These are phyloP conservation scores for Blera fallax DNA, from an alignment of 2,888 invertebrate species.

Conservation along the genomic window DNA sequence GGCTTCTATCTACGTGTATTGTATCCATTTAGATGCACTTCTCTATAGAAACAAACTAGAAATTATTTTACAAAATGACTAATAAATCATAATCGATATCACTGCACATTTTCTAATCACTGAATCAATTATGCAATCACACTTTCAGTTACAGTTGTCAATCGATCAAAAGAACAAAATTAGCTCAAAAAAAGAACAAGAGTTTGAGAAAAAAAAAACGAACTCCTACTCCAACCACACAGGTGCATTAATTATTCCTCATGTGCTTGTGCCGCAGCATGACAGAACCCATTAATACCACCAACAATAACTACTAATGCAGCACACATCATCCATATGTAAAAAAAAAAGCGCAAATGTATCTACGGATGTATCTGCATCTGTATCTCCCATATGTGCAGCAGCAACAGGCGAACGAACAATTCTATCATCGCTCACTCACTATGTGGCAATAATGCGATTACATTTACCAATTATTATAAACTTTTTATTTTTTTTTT, in stretches of 20 bases:
- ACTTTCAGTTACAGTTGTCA: background rate
- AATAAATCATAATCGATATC: background rate
- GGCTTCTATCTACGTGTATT: too few species aligned
- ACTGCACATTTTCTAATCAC: background rate
- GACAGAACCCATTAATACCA: conserved; percentile 65
- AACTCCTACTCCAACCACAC: conserved; percentile 16
- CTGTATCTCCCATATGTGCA: conserved; percentile 2
- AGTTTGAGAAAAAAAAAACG: background rate
- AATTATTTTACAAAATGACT: too few species aligned
- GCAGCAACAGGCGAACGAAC: conserved; percentile 69
- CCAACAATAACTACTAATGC: conserved; percentile 45
- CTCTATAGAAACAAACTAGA: too few species aligned
- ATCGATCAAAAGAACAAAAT: background rate
- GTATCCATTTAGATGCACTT: too few species aligned
- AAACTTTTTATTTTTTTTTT: conserved; percentile 39
- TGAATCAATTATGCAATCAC: background rate
- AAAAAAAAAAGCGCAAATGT: background rate
- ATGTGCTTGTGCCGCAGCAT: conserved; percentile 56
- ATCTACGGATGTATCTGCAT: conserved; percentile 30
- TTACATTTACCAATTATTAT: conserved; percentile 72
- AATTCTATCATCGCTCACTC: conserved; percentile 72
- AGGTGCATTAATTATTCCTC: conserved; percentile 59
- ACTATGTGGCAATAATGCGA: conserved; percentile 73
- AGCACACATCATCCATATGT: conserved; percentile 51
- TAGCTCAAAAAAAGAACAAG: background rate